Conservation (phyloP, 1,140 invertebrate species). For the Pteromalus puparum region DNA sequence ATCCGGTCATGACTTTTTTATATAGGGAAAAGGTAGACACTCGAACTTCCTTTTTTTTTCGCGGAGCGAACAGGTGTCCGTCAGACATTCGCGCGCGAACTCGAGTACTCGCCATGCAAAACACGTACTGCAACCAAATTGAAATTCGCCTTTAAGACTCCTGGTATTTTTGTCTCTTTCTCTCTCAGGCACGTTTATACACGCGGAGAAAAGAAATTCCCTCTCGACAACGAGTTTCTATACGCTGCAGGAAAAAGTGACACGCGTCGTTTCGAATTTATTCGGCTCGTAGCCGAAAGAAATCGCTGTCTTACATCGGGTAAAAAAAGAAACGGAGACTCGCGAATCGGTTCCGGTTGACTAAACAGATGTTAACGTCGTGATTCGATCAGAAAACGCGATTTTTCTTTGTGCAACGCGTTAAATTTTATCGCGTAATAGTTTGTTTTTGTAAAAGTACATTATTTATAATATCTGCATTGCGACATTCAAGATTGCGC, state of each 20-base stretch:
- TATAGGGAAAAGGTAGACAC: not conserved
- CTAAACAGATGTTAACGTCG: not conserved
- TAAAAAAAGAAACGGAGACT: not conserved
- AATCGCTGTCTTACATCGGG: not conserved
- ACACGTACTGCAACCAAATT: not conserved
- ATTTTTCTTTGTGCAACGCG: too few relatives aligned
- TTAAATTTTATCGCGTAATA: too few relatives aligned
- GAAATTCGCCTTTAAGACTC: not conserved
- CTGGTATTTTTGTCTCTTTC: not conserved
- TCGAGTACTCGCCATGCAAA: not conserved
- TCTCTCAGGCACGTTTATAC: not conserved
- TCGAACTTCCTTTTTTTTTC: too few relatives aligned
- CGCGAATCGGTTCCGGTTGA: not conserved
- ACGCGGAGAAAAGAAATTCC: not conserved
- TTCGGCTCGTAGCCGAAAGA: not conserved
- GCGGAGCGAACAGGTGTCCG: not conserved
- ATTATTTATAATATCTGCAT: not conserved
- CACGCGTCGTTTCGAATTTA: not conserved
- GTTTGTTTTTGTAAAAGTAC: not conserved
- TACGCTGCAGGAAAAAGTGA: not conserved
- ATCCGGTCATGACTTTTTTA: too few relatives aligned
- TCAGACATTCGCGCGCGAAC: too few relatives aligned
- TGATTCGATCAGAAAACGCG: too few relatives aligned
- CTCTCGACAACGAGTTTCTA: slow-evolving; percentile 10
- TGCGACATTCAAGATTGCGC: too few relatives aligned